Conservation (phyloP, 2,113 vertebrate species). For the Callochromis pleurospilus region DNA sequence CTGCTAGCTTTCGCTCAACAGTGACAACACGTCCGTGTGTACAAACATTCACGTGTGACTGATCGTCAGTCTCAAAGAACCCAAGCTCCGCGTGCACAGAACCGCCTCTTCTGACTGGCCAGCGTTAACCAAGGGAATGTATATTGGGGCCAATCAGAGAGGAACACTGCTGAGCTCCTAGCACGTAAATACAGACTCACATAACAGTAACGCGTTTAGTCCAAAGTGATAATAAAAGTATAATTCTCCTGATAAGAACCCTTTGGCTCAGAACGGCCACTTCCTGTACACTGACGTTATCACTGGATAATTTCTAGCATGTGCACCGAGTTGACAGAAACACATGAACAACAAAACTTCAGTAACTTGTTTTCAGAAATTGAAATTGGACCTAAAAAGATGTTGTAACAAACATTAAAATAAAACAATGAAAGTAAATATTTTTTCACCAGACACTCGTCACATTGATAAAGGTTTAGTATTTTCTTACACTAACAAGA, state of each 20-base stretch:
- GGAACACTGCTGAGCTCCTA: neutral
- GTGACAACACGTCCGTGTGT: neutral
- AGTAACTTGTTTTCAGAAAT: neutral
- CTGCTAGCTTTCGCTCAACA: neutral
- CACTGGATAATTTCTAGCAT: neutral
- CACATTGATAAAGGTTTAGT: neutral
- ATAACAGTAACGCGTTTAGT: neutral
- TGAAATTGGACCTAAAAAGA: neutral
- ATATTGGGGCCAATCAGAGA: neutral
- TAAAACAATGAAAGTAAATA: neutral
- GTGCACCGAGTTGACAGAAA: neutral
- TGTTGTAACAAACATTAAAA: neutral
- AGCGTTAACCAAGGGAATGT: slow-evolving; percentile 13
- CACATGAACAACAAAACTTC: neutral
- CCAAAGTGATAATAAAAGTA: neutral
- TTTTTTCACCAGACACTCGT: neutral
- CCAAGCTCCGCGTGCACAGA: neutral
- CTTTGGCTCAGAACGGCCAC: neutral
- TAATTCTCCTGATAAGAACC: neutral
- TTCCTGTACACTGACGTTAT: neutral
- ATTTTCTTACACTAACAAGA: neutral
- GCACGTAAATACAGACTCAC: neutral
- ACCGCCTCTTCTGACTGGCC: neutral
- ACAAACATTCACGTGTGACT: slow-evolving; percentile 35
- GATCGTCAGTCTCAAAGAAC: neutral